Conservation (phyloP, 2,888 invertebrate species). For the Pardosa pseudoannulata region DNA sequence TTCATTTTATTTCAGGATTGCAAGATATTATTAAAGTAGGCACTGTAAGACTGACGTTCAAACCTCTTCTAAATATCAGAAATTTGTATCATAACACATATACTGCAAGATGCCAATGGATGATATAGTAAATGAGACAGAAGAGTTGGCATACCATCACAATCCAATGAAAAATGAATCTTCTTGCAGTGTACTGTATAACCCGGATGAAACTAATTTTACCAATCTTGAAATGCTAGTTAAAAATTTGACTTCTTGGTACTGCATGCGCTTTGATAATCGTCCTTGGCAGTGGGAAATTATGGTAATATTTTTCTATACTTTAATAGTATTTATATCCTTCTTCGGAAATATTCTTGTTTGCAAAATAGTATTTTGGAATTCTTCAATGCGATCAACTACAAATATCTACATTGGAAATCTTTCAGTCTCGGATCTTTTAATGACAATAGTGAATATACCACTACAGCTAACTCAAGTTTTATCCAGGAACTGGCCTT, state of each 20-base stretch:
- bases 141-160: neutral
- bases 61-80: too few species aligned
- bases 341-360: constrained; percentile 78
- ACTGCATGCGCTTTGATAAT: neutral
- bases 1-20: too few species aligned
- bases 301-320: constrained; percentile 77
- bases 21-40: too few species aligned
- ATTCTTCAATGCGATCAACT: constrained; percentile 80
- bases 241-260: neutral
- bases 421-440: constrained; percentile 79
- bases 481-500: constrained; percentile 78
- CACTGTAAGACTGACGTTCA: too few species aligned
- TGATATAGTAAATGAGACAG: neutral
- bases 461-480: constrained; percentile 78
- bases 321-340: constrained; percentile 79
- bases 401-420: constrained; percentile 81
- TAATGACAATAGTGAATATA: constrained; percentile 78
- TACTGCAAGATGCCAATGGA: neutral
- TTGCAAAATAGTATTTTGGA: constrained; percentile 80
- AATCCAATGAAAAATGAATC: neutral
- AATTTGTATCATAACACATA: too few species aligned
- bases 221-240: neutral
- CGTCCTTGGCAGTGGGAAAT: neutral
- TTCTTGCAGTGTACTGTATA: neutral
- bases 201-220: neutral